Percentiles rank a stretch among this genome's conserved stretches.
phyloP scores from a whole-genome alignment of 2,888 invertebrate species.

The Lepidocyrtinus sp. region DNA sequence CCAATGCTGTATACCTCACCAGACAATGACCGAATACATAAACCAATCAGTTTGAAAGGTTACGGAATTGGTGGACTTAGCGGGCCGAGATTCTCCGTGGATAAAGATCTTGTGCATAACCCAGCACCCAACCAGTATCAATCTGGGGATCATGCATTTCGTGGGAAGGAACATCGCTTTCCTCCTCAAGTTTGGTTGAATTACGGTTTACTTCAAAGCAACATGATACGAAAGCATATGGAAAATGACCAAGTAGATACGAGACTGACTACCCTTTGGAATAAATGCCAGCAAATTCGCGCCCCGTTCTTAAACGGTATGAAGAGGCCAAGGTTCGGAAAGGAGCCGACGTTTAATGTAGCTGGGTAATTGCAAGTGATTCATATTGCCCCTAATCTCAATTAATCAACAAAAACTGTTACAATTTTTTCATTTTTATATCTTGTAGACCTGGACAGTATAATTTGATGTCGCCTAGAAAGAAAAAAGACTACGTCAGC shows the following conservation, averaged over 20 bases:
- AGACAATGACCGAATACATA: not conserved
- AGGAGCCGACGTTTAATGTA: slow-evolving; percentile 8
- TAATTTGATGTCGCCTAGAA: no score
- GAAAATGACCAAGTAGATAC: not conserved
- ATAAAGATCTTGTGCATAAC: not conserved
- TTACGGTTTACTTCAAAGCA: slow-evolving; percentile 15
- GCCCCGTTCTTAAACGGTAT: slow-evolving; percentile 30
- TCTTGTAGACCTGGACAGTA: slow-evolving; percentile 26
- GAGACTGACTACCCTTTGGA: slow-evolving; percentile 30
- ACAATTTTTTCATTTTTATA: no score
- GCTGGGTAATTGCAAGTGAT: slow-evolving; percentile 35
- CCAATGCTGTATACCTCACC: slow-evolving; percentile 19
- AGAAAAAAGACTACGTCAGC: not conserved
- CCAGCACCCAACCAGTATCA: slow-evolving; percentile 50
- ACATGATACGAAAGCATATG: not conserved
- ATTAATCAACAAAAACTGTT: not conserved
- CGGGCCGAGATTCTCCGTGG: slow-evolving; percentile 24
- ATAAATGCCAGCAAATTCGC: slow-evolving; percentile 40
- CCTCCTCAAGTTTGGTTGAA: slow-evolving; percentile 27
- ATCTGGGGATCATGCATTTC: not conserved
- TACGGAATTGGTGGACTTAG: slow-evolving; percentile 54
- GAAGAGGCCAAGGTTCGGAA: slow-evolving; percentile 33
- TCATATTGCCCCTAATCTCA: not conserved
- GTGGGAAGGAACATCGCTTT: slow-evolving; percentile 24
- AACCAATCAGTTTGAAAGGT: slow-evolving; percentile 45